These are phyloP conservation scores for Drymodes brunneopygia DNA, from an alignment of 2,113 vertebrate species.

Conservation along the genomic window DNA sequence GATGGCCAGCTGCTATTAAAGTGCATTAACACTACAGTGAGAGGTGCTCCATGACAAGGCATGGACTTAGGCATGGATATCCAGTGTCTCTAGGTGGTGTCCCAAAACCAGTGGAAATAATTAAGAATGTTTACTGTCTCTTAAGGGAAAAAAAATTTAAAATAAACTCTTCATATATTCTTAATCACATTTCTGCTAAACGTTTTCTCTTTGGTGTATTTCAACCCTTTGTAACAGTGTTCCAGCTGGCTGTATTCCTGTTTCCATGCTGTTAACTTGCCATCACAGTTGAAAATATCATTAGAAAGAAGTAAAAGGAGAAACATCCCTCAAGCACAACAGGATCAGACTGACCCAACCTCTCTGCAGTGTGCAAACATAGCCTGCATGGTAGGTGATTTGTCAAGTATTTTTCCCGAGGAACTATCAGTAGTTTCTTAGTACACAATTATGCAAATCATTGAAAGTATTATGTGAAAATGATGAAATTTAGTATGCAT, in stretches of 20 bases:
- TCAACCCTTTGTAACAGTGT: not conserved
- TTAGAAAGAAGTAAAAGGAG: not conserved
- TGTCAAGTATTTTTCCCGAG: not conserved
- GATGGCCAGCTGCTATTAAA: not conserved
- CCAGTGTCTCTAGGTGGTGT: not conserved
- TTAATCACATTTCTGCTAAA: not conserved
- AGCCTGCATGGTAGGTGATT: not conserved
- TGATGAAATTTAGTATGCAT: not conserved
- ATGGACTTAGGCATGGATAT: not conserved
- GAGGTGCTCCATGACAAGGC: not conserved
- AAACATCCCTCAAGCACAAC: not conserved
- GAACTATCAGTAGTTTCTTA: not conserved
- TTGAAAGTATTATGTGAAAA: not conserved
- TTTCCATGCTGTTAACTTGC: not conserved
- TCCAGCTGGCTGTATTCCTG: not conserved
- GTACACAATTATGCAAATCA: not conserved
- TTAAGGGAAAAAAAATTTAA: not conserved
- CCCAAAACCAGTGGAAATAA: not conserved
- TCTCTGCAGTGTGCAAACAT: not conserved
- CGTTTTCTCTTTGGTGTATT: not conserved
- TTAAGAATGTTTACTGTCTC: not conserved
- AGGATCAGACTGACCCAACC: not conserved
- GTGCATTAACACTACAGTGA: not conserved
- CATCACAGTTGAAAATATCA: not conserved
- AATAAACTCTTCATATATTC: not conserved